Evolutionary conservation across 2,888 invertebrate genomes (phyloP).

Genomic region (Drosophila stalkeri): DNA sequence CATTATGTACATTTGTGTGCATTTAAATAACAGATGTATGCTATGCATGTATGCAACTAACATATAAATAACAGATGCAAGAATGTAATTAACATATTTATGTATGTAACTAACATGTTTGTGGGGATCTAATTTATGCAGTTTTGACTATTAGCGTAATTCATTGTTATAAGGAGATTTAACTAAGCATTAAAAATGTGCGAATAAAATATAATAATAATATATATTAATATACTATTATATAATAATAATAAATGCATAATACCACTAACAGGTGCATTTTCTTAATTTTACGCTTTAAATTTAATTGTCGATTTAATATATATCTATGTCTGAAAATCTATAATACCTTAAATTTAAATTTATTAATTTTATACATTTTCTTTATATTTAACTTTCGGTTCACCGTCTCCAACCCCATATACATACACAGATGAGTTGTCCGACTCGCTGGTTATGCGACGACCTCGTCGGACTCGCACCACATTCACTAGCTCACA

Average conservation of each 20-base stretch:
- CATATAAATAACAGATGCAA: neutral
- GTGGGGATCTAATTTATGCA: neutral
- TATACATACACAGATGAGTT: conserved; percentile 61
- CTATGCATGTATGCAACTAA: neutral
- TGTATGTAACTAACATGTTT: neutral
- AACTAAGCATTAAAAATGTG: no score
- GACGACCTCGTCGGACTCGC: conserved; percentile 76
- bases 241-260: no score
- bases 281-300: no score
- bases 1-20: neutral
- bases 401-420: neutral
- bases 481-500: conserved; percentile 80
- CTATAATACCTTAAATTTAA: no score
- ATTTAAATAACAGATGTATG: neutral
- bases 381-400: neutral
- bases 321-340: no score
- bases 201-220: no score
- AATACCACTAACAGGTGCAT: no score
- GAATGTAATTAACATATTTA: neutral
- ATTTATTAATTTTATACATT: neutral
- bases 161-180: neutral
- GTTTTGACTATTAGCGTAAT: neutral
- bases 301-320: no score
- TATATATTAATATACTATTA: no score
- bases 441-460: conserved; percentile 73